phyloP scores from a whole-genome alignment of 2,113 vertebrate genomes.

The Bos taurus region DNA sequence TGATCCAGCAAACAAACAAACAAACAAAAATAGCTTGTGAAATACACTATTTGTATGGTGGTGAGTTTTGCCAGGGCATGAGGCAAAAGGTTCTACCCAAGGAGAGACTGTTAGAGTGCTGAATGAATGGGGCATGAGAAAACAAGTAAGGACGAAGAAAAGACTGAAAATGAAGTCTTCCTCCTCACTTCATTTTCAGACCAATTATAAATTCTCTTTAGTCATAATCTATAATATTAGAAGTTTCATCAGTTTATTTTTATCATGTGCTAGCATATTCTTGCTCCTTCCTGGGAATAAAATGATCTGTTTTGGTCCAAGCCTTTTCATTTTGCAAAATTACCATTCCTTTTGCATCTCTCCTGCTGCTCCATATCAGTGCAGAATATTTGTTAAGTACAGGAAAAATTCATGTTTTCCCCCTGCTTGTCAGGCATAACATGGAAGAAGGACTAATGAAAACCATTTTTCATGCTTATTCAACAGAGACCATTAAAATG shows the following conservation, averaged over 20 bases:
- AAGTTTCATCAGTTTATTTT: slow-evolving; percentile 80
- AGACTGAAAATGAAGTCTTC: slow-evolving; percentile 66
- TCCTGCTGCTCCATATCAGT: slow-evolving; percentile 78
- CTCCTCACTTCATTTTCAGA: slow-evolving; percentile 61
- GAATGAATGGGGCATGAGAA: slow-evolving; percentile 35
- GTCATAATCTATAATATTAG: slow-evolving; percentile 69
- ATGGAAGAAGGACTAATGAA: slow-evolving; percentile 60
- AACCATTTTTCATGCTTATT: slow-evolving; percentile 74
- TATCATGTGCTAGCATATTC: slow-evolving; percentile 74
- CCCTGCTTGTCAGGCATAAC: slow-evolving; percentile 73
- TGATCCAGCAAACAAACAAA: not conserved
- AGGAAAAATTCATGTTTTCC: slow-evolving; percentile 76
- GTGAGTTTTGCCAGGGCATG: not conserved
- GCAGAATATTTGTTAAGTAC: slow-evolving; percentile 78
- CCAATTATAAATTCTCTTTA: slow-evolving; percentile 73
- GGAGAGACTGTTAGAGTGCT: slow-evolving; percentile 15
- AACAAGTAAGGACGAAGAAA: slow-evolving; percentile 56
- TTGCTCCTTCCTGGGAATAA: slow-evolving; percentile 76
- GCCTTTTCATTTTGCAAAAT: slow-evolving; percentile 80
- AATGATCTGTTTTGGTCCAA: slow-evolving; percentile 69
- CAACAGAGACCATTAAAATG: slow-evolving; percentile 61
- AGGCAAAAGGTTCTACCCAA: not conserved
- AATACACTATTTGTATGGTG: not conserved
- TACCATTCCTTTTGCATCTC: slow-evolving; percentile 79
- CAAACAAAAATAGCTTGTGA: not conserved